Conservation (phyloP, 2,113 vertebrate genomes). For the Colistium nudipinnis region DNA sequence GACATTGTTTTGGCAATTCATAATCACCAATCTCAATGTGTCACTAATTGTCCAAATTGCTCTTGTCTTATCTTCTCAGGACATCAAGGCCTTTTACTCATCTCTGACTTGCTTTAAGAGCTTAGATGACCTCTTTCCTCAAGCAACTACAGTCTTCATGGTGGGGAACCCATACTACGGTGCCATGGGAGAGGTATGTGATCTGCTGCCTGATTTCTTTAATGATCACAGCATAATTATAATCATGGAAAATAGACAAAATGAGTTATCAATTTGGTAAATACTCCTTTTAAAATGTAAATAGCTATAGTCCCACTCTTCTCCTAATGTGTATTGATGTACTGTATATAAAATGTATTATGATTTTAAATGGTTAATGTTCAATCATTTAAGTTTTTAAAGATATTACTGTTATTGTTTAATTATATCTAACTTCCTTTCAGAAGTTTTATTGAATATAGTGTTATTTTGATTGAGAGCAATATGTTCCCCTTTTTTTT, state of each 20-base stretch:
- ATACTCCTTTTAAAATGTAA: too few species aligned
- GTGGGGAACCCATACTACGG: slow-evolving; percentile 95
- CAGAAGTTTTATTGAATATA: not conserved
- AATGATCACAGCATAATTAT: too few species aligned
- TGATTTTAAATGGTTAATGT: too few species aligned
- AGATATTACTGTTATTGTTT: too few species aligned
- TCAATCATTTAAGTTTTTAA: too few species aligned
- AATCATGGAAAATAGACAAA: not conserved
- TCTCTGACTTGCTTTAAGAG: slow-evolving; percentile 87
- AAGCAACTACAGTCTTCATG: slow-evolving; percentile 90
- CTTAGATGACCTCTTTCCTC: slow-evolving; percentile 92
- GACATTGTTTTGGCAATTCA: too few species aligned
- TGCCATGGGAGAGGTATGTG: slow-evolving; percentile 92
- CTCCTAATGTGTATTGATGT: not conserved
- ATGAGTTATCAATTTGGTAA: not conserved
- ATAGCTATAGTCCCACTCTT: too few species aligned
- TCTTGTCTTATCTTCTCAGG: slow-evolving; percentile 72
- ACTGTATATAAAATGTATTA: not conserved
- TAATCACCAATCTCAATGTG: not conserved
- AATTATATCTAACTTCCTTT: too few species aligned
- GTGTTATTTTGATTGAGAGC: too few species aligned
- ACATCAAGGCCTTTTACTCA: slow-evolving; percentile 91
- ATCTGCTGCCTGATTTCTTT: not conserved
- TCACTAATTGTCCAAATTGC: too few species aligned
- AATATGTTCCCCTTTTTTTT: not conserved